Evolutionary conservation across 2,888 invertebrate genomes (phyloP).

Genomic region (Orthosia gracilis): DNA sequence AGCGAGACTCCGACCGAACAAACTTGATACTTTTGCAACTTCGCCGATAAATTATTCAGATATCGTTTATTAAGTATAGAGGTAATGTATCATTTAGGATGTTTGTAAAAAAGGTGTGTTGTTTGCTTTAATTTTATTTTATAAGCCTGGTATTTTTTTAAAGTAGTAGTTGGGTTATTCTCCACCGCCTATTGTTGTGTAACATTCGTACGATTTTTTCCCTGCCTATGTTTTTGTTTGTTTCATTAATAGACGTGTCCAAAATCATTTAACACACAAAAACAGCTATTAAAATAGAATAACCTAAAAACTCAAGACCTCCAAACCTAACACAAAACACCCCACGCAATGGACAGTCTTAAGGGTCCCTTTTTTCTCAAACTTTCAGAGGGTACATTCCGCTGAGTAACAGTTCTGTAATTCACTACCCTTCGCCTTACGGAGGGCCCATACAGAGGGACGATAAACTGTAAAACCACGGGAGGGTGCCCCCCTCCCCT

Average conservation of each 20-base stretch:
- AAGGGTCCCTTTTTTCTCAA: constrained; percentile 68
- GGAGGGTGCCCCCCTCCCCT: constrained; percentile 85
- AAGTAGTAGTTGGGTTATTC: background rate
- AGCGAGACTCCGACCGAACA: constrained; percentile 78
- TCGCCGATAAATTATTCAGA: constrained; percentile 62
- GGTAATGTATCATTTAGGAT: constrained; percentile 1
- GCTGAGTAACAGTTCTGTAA: constrained; percentile 86
- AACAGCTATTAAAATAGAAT: background rate
- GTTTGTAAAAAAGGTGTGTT: background rate
- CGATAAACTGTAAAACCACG: constrained; percentile 90
- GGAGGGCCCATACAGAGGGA: constrained; percentile 84
- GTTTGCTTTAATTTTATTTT: background rate
- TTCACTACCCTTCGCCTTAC: constrained; percentile 83
- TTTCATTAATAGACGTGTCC: background rate
- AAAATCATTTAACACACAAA: no score
- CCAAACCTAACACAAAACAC: constrained; percentile 43
- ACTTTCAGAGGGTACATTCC: constrained; percentile 80
- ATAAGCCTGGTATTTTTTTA: background rate
- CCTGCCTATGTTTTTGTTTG: background rate
- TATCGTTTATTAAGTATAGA: constrained; percentile 19
- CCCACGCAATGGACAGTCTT: constrained; percentile 69
- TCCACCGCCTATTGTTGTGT: no score
- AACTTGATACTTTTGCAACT: constrained; percentile 87
- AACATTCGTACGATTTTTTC: background rate
- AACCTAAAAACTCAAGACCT: constrained; percentile 8